These are phyloP conservation scores for Dicrurus megarhynchus DNA, from an alignment of 2,113 vertebrate genomes.

Conservation along the genomic window DNA sequence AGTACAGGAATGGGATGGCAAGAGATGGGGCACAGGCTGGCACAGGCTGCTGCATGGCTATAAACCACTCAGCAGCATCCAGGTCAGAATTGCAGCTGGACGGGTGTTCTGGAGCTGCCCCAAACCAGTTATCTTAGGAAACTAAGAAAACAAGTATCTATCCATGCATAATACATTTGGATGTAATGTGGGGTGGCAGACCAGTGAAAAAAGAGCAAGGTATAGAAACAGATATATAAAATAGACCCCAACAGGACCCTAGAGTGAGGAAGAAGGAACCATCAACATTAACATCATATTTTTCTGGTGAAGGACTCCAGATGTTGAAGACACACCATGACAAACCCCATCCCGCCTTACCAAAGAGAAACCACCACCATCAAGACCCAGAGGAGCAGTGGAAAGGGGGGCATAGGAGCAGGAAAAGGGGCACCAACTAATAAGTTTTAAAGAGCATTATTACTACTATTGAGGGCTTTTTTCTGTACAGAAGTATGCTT, in stretches of 20 bases:
- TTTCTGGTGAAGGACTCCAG: neutral
- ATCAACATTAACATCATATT: neutral
- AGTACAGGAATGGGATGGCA: neutral
- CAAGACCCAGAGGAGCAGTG: neutral
- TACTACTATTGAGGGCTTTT: neutral
- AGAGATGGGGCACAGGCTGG: neutral
- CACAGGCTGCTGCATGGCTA: neutral
- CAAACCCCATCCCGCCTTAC: fast-evolving
- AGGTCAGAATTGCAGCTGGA: neutral
- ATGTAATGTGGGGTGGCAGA: neutral
- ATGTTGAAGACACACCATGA: neutral
- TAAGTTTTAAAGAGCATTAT: neutral
- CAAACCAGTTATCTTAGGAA: neutral
- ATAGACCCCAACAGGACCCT: neutral
- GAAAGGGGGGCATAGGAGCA: neutral
- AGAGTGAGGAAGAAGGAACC: neutral
- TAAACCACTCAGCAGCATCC: neutral
- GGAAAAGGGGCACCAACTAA: neutral
- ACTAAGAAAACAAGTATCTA: neutral
- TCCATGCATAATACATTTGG: neutral
- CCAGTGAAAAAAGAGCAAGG: neutral
- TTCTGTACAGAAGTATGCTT: neutral
- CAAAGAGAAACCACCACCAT: neutral
- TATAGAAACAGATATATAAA: neutral
- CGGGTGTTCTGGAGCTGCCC: neutral